Base-by-base conservation (phyloP, 2,797 vertebrate genomes). In the Helarctos malayanus region DNA sequence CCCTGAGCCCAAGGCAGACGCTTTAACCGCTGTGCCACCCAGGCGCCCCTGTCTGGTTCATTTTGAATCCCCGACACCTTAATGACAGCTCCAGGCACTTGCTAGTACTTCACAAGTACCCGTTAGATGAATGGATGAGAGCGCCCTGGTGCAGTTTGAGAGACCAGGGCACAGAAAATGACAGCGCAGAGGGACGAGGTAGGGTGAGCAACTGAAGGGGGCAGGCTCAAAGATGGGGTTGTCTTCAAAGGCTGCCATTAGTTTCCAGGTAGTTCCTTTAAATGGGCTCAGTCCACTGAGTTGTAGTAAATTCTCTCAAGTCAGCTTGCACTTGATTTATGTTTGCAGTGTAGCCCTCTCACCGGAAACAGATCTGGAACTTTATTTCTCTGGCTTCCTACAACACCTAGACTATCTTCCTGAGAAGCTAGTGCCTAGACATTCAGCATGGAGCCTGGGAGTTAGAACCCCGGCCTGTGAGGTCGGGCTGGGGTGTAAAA, bases 41-140 rank as follows among this genome's bases (percentile, higher is more conserved):
- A 38, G 35, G 35, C 35, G 35, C 35, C 35, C 35, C 35, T 63
- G 14, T 69, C n/a, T 57, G 45, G 5, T 45, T 84, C 7, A 5
- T 6, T 54, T 12, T 41, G 23, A 38, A 19, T 76, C 47, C 19
- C 19, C 2, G 18, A 5, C 38, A 71, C 5, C 21, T 15, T 89
- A 1, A 1, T 0, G 38, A 3, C 41, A 35, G 25, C 71, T 56
- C 1, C 7, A 57, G 57, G 35, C 25, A 7, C 8, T 13, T 18
- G 18, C 2, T 23, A 29, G 21, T 41, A 27, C 47, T 63, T 16
- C 49, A 18, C 49, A 38, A 61, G 14, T 80, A n/a, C 2, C 49
- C 71, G 12, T 29, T 38, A n/a, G 29, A 3, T 18, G 63, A 88
- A 7, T 56, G 54, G 32, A 7, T 54, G 45, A 47, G 38, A 76